Evolutionary conservation across 2,888 invertebrate species (phyloP).

Genomic region (Melinaea menophilus): DNA sequence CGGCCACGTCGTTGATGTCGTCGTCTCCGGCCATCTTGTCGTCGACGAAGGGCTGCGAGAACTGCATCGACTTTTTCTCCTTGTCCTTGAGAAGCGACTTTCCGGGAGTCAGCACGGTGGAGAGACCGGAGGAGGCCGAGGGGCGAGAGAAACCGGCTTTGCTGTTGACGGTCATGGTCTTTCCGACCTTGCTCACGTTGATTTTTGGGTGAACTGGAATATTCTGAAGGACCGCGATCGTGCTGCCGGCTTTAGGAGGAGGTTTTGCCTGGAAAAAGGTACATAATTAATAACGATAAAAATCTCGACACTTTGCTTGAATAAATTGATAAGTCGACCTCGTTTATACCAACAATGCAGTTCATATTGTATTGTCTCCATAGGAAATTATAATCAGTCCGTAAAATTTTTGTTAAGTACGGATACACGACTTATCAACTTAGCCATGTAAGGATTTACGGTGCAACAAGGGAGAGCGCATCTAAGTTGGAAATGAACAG

Average conservation of each 20-base stretch:
- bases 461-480: background rate
- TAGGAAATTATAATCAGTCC: background rate
- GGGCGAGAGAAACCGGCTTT: slow-evolving; percentile 57
- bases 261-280: slow-evolving; percentile 46
- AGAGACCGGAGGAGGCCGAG: slow-evolving; percentile 49
- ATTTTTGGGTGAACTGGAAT: slow-evolving; percentile 66
- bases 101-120: slow-evolving; percentile 65
- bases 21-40: slow-evolving; percentile 88
- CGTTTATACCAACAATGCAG: too few relatives aligned
- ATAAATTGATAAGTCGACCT: too few relatives aligned
- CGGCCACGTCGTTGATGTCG: slow-evolving; percentile 98
- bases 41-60: slow-evolving; percentile 60
- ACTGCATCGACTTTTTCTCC: slow-evolving; percentile 80
- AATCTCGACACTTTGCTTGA: background rate
- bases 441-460: background rate
- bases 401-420: background rate
- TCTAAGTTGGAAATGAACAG: background rate
- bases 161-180: slow-evolving; percentile 71
- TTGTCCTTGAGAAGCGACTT: slow-evolving; percentile 85
- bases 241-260: slow-evolving; percentile 46
- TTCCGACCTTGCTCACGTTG: slow-evolving; percentile 59
- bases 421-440: background rate
- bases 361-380: too few relatives aligned
- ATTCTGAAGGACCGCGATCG: slow-evolving; percentile 67
- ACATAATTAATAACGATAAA: background rate